phyloP scores from a whole-genome alignment of 2,888 invertebrate species.

The Rutpela maculata region DNA sequence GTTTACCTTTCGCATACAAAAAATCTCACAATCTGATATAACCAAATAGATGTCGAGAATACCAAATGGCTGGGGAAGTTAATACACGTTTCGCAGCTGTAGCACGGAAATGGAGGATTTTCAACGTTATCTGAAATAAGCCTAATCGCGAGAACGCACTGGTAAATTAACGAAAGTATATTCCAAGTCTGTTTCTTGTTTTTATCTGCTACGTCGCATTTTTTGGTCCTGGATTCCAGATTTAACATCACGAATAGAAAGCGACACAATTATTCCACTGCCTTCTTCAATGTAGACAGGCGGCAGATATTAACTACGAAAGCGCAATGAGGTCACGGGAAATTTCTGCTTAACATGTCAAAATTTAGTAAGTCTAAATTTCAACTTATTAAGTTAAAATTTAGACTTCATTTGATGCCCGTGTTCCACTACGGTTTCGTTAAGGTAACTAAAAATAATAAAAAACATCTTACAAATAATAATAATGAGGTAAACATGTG shows the following conservation, averaged over 20 bases:
- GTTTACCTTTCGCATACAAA: constrained; percentile 14
- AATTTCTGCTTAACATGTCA: too few relatives aligned
- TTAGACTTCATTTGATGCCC: too few relatives aligned
- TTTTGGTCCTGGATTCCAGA: background rate
- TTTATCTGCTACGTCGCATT: background rate
- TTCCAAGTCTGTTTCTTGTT: constrained; percentile 13
- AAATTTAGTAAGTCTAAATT: too few relatives aligned
- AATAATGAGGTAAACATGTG: too few relatives aligned
- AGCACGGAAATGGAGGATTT: constrained; percentile 32
- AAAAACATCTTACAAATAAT: too few relatives aligned
- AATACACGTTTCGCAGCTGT: constrained; percentile 20
- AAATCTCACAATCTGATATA: constrained; percentile 30
- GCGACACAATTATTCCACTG: background rate
- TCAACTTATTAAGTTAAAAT: too few relatives aligned
- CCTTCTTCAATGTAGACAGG: too few relatives aligned
- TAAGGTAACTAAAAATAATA: too few relatives aligned
- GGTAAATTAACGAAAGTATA: constrained; percentile 31
- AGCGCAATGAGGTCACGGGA: too few relatives aligned
- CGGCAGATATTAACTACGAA: too few relatives aligned
- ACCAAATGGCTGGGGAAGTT: constrained; percentile 21
- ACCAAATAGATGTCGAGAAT: constrained; percentile 24
- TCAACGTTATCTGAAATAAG: constrained; percentile 33
- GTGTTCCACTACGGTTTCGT: too few relatives aligned
- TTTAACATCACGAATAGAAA: constrained; percentile 8
- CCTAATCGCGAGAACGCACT: constrained; percentile 23